phyloP scores from a whole-genome alignment of 1,140 invertebrate species.

The Plectrocnemia conspersa region DNA sequence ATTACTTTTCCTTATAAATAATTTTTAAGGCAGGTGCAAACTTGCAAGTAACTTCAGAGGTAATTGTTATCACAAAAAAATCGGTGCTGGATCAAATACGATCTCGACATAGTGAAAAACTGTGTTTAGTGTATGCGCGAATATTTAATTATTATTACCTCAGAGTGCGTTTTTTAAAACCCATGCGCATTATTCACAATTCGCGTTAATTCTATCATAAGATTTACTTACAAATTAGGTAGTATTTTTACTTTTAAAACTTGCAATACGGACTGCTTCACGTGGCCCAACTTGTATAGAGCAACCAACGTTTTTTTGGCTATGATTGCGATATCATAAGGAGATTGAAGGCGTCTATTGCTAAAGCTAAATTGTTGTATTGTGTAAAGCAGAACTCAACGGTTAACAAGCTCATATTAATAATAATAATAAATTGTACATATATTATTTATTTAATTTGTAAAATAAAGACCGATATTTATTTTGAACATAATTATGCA shows the following conservation, averaged over 20 bases:
- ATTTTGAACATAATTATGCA: no score
- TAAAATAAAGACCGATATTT: no score
- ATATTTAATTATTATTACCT: no score
- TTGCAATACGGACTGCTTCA: neutral
- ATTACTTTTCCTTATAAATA: no score
- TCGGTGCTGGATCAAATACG: neutral
- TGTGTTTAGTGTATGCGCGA: no score
- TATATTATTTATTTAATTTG: no score
- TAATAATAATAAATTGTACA: no score
- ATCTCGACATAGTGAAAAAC: neutral
- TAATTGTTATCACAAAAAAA: conserved; percentile 2
- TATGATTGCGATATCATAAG: conserved; percentile 11
- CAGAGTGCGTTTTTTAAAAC: no score
- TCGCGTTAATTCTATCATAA: conserved; percentile 19
- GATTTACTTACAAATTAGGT: conserved; percentile 6
- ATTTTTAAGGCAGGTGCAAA: conserved; percentile 21
- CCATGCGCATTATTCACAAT: no score
- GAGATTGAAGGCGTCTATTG: conserved; percentile 8
- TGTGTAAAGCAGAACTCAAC: no score
- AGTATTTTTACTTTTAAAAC: neutral
- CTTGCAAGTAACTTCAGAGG: conserved; percentile 14
- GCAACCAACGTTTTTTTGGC: neutral
- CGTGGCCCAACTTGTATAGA: conserved; percentile 3
- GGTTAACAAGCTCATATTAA: no score
- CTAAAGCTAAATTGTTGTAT: conserved; percentile 5